Percentiles rank a stretch among this genome's conserved stretches.
These are phyloP conservation scores for Arrhamphus sclerolepis DNA, from an alignment of 2,797 vertebrate genomes.

Conservation along the genomic window DNA sequence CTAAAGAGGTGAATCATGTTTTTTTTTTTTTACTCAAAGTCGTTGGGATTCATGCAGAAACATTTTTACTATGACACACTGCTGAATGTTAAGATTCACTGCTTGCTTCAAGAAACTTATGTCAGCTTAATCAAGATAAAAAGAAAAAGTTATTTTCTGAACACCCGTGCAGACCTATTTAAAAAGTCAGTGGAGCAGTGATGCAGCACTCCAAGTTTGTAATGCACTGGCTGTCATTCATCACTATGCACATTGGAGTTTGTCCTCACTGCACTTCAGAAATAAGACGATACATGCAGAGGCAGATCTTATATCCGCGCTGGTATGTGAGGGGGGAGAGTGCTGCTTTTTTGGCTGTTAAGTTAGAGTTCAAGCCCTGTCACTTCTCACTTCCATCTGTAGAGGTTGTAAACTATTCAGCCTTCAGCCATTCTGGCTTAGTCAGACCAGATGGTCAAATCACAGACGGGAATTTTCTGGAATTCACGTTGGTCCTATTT, in stretches of 20 bases:
- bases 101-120: no score
- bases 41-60: background rate
- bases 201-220: constrained; percentile 9
- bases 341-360: constrained; percentile 42
- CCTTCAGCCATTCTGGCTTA: constrained; percentile 38
- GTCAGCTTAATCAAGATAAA: background rate
- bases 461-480: constrained; percentile 19
- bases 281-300: constrained; percentile 67
- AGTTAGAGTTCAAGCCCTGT: constrained; percentile 52
- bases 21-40: background rate
- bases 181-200: constrained; percentile 2
- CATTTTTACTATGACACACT: background rate
- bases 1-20: background rate
- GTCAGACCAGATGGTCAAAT: constrained; percentile 52
- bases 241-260: constrained; percentile 23
- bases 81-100: no score
- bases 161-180: no score
- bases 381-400: constrained; percentile 55
- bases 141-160: no score
- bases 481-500: constrained; percentile 34
- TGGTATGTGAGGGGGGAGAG: constrained; percentile 70
- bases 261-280: constrained; percentile 34
- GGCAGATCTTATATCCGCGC: constrained; percentile 71
- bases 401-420: constrained; percentile 52
- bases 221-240: constrained; percentile 43